These are phyloP conservation scores for Papilio machaon DNA, from an alignment of 1,140 invertebrate genomes.

Conservation along the genomic window DNA sequence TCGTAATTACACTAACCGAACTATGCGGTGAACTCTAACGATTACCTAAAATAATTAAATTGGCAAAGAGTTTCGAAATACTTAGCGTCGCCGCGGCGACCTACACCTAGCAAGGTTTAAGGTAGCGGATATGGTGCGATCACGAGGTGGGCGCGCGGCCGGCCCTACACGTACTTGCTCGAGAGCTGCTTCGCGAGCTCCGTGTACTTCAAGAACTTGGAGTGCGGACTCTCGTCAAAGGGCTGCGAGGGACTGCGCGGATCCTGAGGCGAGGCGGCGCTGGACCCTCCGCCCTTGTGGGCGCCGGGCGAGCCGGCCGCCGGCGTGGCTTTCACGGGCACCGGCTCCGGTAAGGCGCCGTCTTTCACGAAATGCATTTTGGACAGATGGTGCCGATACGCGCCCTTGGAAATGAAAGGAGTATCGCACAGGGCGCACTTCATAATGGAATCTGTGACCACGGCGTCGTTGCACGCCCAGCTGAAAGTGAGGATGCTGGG, in stretches of 20 bases:
- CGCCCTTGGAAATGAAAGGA: slow-evolving; percentile 97
- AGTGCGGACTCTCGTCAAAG: slow-evolving; percentile 96
- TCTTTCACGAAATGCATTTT: slow-evolving; percentile 99
- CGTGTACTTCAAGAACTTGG: slow-evolving; percentile 98
- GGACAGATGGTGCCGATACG: slow-evolving; percentile 97
- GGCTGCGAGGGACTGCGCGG: slow-evolving; percentile 82
- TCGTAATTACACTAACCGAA: slow-evolving; percentile 80
- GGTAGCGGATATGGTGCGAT: slow-evolving; percentile 82
- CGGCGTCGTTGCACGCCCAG: slow-evolving; percentile 96
- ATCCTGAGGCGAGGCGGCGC: slow-evolving; percentile 82
- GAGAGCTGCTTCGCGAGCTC: slow-evolving; percentile 97
- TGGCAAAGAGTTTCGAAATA: slow-evolving; percentile 82
- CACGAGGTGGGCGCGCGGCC: slow-evolving; percentile 69
- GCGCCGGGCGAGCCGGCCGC: slow-evolving; percentile 71
- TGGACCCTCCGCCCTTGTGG: slow-evolving; percentile 78
- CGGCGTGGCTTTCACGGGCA: slow-evolving; percentile 82
- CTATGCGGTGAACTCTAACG: slow-evolving; percentile 79
- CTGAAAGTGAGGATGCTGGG: slow-evolving; percentile 94
- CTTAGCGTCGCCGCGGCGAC: slow-evolving; percentile 77
- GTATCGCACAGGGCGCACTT: slow-evolving; percentile 98
- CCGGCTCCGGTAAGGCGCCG: slow-evolving; percentile 89
- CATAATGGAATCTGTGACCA: slow-evolving; percentile 94
- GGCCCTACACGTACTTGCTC: slow-evolving; percentile 93
- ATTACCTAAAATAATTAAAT: slow-evolving; percentile 81
- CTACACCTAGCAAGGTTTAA: slow-evolving; percentile 76